phyloP scores from a whole-genome alignment of 2,888 invertebrate species.

The Malacosoma neustria region DNA sequence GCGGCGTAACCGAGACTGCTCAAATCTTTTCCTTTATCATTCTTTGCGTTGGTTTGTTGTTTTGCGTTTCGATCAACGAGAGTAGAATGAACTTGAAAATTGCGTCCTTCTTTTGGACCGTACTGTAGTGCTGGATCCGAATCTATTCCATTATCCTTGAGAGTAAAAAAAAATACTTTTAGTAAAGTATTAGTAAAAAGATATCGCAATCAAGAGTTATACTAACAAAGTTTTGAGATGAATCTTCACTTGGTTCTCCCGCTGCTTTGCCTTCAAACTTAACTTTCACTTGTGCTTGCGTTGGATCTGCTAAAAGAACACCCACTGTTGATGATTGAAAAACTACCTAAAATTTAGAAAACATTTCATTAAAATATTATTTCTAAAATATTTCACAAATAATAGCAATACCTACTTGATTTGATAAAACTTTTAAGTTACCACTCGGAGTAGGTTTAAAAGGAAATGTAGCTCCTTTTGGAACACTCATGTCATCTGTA shows the following conservation, averaged over 20 bases:
- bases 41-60: conserved; percentile 22
- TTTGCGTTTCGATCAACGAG: conserved; percentile 17
- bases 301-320: conserved; percentile 79
- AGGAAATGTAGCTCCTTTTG: conserved; percentile 69
- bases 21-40: conserved; percentile 60
- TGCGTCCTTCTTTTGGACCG: conserved; percentile 24
- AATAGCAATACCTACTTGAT: conserved; percentile 74
- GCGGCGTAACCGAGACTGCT: conserved; percentile 73
- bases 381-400: too few species aligned
- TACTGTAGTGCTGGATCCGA: conserved; percentile 32
- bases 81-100: conserved; percentile 13
- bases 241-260: conserved; percentile 36
- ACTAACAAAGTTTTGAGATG: conserved; percentile 30
- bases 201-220: neutral
- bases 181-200: too few species aligned
- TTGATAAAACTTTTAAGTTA: conserved; percentile 79
- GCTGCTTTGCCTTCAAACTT: conserved; percentile 54
- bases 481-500: conserved; percentile 29
- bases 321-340: conserved; percentile 81
- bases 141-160: conserved; percentile 25
- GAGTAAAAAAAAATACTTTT: too few species aligned
- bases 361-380: too few species aligned
- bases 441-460: conserved; percentile 81
- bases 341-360: conserved; percentile 68
- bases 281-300: conserved; percentile 78